Evolutionary conservation across 2,888 invertebrate species (phyloP), one percentile per base, ranked within the genome.

Genomic region (Myathropa florea): DNA sequence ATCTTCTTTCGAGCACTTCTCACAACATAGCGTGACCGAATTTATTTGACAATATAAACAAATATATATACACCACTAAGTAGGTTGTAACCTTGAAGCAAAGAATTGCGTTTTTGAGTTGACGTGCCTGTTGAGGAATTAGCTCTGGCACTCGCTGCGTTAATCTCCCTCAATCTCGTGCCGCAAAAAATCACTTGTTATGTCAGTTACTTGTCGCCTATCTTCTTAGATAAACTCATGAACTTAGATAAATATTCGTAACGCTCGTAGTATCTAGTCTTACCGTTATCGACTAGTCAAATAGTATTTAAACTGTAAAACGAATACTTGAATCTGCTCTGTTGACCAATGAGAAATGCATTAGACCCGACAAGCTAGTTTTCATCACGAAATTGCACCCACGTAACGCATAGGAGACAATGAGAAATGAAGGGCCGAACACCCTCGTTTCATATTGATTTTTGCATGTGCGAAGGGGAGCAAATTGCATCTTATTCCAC

Each of bases 381-480:
- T 46, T 33, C 4, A 30, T 36, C 30, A 14, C 28, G 3, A 23
- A n/a, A 26, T 12, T 18, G 3, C 23, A n/a, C 30, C 18, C n/a
- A 60, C 53, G 24, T 71, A 60, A 76, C 53, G 36, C 46, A 12
- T 3, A 59, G 60, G 33, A 65, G 36, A 30, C 10, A n/a, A n/a
- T n/a, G n/a, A 14, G 72, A 73, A 55, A 26, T 12, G 14, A 60
- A 61, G 68, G 57, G 39, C 68, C 9, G 26, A 83, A 28, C 73
- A 78, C 85, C 85, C 82, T 82, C 68, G 78, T 65, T 78, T n/a
- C 57, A 26, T 83, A 86, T 86, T 83, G 86, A 86, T 86, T 86
- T 78, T 75, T 46, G 18, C 64, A 26, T 57, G 18, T 24, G 23
- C 23, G 26, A 64, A 26, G 64, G 73, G 70, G 36, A 70, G 46